These are phyloP conservation scores for Anser cygnoides DNA, from an alignment of 2,113 vertebrate genomes.

Conservation along the genomic window DNA sequence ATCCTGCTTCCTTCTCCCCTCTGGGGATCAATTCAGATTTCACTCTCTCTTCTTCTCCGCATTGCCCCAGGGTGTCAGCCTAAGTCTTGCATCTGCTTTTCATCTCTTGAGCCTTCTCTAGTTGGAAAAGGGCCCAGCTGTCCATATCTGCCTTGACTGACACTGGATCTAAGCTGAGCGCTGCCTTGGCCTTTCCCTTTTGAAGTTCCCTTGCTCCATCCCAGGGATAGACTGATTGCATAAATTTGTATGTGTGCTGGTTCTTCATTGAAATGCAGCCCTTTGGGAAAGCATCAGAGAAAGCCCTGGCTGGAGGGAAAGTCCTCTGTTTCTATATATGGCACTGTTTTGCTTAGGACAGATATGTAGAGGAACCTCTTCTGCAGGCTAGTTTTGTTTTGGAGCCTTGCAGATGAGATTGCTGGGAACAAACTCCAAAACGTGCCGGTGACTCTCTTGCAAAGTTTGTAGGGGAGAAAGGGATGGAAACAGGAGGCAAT, in stretches of 20 bases:
- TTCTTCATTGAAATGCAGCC: constrained; percentile 47
- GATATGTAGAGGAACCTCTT: constrained; percentile 43
- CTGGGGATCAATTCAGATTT: constrained; percentile 28
- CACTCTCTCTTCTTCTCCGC: neutral
- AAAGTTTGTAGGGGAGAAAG: neutral
- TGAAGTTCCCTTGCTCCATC: constrained; percentile 54
- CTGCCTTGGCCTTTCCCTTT: constrained; percentile 45
- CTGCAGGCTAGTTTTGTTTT: constrained; percentile 41
- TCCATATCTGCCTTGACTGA: neutral
- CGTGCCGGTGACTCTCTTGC: neutral
- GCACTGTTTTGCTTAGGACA: constrained; percentile 62
- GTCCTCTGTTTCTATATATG: constrained; percentile 46
- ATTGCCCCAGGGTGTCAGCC: neutral
- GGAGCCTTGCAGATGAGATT: neutral
- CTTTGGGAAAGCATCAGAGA: constrained; percentile 64
- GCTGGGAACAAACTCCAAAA: constrained; percentile 33
- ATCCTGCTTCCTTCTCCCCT: constrained; percentile 63
- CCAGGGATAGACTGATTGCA: constrained; percentile 52
- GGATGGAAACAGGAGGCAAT: neutral
- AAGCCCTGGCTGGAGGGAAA: constrained; percentile 56
- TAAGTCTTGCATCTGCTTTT: constrained; percentile 23
- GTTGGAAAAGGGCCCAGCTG: constrained; percentile 14
- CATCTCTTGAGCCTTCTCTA: constrained; percentile 28
- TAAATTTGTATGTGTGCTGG: constrained; percentile 58
- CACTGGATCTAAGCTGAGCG: constrained; percentile 24